phyloP scores from a whole-genome alignment of 2,113 vertebrate genomes.

The Tupaia chinensis region DNA sequence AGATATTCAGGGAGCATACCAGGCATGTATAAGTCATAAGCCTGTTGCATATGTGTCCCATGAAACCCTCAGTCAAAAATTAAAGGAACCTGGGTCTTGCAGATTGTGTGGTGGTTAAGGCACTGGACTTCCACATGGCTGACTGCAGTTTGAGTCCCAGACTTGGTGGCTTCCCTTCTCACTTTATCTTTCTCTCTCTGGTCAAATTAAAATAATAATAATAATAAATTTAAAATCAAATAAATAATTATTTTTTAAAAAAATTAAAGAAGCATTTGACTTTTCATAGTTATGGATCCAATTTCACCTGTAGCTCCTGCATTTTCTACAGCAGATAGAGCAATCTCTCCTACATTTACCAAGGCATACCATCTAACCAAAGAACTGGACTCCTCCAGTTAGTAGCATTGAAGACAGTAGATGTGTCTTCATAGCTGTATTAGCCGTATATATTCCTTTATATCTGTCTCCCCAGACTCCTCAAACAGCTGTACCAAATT shows the following conservation, averaged over 20 bases:
- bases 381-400: slow-evolving; percentile 99
- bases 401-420: slow-evolving; percentile 97
- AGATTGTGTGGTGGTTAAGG: too few species aligned
- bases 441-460: slow-evolving; percentile 97
- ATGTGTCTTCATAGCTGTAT: slow-evolving; percentile 97
- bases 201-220: too few species aligned
- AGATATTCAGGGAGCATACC: slow-evolving; percentile 98
- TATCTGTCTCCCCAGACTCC: slow-evolving; percentile 96
- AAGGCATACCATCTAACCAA: slow-evolving; percentile 96
- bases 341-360: slow-evolving; percentile 98
- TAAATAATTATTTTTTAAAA: too few species aligned
- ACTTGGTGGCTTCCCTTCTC: too few species aligned
- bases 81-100: too few species aligned
- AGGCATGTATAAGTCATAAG: slow-evolving; percentile 98
- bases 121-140: too few species aligned
- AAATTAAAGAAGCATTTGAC: slow-evolving; percentile 92
- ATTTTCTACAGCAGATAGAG: slow-evolving; percentile 96
- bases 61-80: slow-evolving; percentile 97
- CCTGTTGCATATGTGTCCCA: slow-evolving; percentile 98
- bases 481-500: slow-evolving; percentile 99
- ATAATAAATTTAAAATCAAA: too few species aligned
- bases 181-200: too few species aligned
- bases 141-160: too few species aligned
- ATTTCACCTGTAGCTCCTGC: slow-evolving; percentile 97
- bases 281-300: slow-evolving; percentile 97